Conservation (phyloP, 2,797 vertebrate genomes). For the Myripristis murdjan region DNA sequence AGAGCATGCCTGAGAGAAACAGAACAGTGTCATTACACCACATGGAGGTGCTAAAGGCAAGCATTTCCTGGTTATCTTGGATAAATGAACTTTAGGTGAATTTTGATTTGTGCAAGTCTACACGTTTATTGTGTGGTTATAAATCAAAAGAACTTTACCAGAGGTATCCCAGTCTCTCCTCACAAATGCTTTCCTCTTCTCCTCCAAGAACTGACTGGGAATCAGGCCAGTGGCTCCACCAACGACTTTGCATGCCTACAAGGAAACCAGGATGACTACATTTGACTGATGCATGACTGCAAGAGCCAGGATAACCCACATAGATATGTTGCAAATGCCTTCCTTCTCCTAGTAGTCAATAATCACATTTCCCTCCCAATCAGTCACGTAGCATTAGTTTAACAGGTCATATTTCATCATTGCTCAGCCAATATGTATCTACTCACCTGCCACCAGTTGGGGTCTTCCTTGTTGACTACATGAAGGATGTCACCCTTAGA, state of each 20-base stretch:
- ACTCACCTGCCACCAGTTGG: constrained; percentile 99
- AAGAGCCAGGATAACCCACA: not conserved
- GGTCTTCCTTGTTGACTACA: constrained; percentile 97
- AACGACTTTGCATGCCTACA: constrained; percentile 91
- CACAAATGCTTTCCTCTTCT: constrained; percentile 99
- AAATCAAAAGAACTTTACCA: constrained; percentile 76
- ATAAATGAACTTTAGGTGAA: not conserved
- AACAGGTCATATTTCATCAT: not conserved
- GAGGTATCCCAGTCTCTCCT: constrained; percentile 93
- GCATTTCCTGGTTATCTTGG: not conserved
- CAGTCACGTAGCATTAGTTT: not conserved
- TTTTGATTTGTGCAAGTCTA: not conserved
- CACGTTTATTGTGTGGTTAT: not conserved
- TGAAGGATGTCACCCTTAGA: constrained; percentile 97
- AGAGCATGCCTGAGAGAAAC: constrained; percentile 90
- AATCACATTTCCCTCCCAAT: no score
- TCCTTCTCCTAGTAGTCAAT: not conserved
- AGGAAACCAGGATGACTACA: constrained; percentile 3
- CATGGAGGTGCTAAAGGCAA: constrained; percentile 25
- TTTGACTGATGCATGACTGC: not conserved
- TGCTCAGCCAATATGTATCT: not conserved
- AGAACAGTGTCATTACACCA: constrained; percentile 27
- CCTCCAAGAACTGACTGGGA: constrained; percentile 98
- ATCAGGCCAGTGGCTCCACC: constrained; percentile 95
- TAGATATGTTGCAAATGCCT: not conserved